A percentile compares a stretch with the other conserved stretches of the same genome.
These are phyloP conservation scores for Drosophila greeni DNA, from an alignment of 2,888 invertebrate genomes.

Conservation along the genomic window DNA sequence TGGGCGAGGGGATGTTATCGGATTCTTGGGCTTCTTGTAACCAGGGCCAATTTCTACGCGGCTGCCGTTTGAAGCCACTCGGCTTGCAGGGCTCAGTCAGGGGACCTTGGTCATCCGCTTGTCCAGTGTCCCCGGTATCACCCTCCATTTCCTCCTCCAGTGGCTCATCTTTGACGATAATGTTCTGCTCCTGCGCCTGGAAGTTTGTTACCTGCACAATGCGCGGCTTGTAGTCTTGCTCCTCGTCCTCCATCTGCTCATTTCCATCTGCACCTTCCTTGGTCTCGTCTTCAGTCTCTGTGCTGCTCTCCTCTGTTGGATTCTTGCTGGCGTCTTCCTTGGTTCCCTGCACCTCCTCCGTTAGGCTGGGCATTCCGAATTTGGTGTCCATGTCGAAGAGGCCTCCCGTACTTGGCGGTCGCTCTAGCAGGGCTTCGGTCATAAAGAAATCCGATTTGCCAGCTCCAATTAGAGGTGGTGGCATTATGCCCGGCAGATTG, in stretches of 20 bases:
- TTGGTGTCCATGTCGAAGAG: conserved; percentile 62
- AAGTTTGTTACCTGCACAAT: conserved; percentile 78
- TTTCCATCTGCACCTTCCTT: conserved; percentile 17
- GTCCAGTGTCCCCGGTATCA: conserved; percentile 27
- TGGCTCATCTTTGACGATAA: conserved; percentile 56
- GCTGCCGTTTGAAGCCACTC: conserved; percentile 77
- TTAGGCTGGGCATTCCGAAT: conserved; percentile 30
- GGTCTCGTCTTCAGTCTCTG: conserved; percentile 51
- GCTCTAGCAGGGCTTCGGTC: conserved; percentile 68
- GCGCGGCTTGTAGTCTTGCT: conserved; percentile 69
- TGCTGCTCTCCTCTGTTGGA: conserved; percentile 26
- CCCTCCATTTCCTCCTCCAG: conserved; percentile 41
- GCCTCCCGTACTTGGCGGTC: conserved; percentile 50
- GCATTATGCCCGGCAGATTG: conserved; percentile 64
- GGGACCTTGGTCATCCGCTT: neutral
- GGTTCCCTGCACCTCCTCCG: neutral
- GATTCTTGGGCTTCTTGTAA: conserved; percentile 60
- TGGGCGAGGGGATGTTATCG: conserved; percentile 23
- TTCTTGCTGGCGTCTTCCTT: conserved; percentile 9
- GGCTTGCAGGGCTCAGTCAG: conserved; percentile 66
- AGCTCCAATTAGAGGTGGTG: conserved; percentile 66
- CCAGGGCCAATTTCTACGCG: conserved; percentile 80
- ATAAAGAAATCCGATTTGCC: conserved; percentile 72
- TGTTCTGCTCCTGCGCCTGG: conserved; percentile 59
- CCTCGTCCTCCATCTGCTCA: conserved; percentile 35